Base-by-base conservation (phyloP, 2,113 vertebrate species). In the Pycnonotus jocosus region DNA sequence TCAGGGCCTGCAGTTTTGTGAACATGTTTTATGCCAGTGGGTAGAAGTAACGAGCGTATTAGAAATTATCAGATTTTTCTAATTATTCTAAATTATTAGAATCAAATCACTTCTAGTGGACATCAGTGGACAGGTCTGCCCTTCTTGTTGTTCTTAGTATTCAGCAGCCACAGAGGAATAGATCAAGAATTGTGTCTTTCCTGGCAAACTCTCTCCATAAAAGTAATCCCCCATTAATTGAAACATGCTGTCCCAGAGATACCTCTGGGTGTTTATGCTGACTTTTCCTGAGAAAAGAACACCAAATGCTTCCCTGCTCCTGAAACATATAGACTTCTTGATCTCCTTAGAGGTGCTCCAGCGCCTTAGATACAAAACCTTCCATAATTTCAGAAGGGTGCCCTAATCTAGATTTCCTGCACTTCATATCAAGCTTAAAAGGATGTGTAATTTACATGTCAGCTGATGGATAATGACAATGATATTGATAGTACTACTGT, bases 281-380 rank as follows among this genome's bases (percentile, higher is more conserved):
- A 5, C 1, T 57, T 57, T 42, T 81, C 7, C 16, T 40, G 20
- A 22, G 4, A 11, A 56, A 62, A 72, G 24, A 38, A 8, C 4
- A 0, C 1, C 14, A 18, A 18, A 27, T 0, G 0, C 38, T 58
- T 53, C 42, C 11, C 33, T 47, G 1, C 5, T 70, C 69, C 27
- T 70, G 31, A 87, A 69, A 56, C 15, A n/a, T 11, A 28, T 13
- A 15, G 21, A 33, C 3, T n/a, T 51, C 16, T 47, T 61, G 15
- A 74, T 64, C 10, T n/a, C 23, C 31, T 57, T 82, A 20, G 8
- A 44, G 5, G 2, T 60, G 2, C 35, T 44, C 4, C 28, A 60
- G 7, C 44, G n/a, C 3, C 4, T 56, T 56, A 50, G 20, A 38
- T 31, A 42, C 10, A 80, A 91, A 74, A 51, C 4, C 4, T 62